phyloP scores from a whole-genome alignment of 2,113 vertebrate species.

The cattle (Bos taurus) region DNA sequence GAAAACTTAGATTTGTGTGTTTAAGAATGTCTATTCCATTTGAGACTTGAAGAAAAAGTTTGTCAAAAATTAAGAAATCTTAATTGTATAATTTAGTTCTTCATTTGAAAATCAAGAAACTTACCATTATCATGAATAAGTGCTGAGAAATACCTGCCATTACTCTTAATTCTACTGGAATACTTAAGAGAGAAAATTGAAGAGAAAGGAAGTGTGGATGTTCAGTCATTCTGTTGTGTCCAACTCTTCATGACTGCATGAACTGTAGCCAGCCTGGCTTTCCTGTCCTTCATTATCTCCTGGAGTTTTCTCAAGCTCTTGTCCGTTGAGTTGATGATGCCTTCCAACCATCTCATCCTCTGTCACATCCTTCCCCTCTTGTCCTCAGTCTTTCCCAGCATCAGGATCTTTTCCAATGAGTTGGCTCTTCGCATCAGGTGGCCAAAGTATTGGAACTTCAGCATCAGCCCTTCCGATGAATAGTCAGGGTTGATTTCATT shows the following conservation, averaged over 20 bases:
- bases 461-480: background rate
- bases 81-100: background rate
- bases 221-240: background rate
- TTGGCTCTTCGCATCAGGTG: background rate
- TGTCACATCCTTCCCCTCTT: background rate
- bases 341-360: background rate
- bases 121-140: background rate
- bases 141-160: background rate
- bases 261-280: background rate
- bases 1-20: background rate
- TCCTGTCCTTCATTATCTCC: background rate
- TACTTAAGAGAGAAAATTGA: background rate
- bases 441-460: background rate
- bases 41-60: background rate
- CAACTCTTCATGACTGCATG: background rate
- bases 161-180: background rate
- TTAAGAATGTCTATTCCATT: background rate
- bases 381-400: background rate
- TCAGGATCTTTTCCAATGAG: background rate
- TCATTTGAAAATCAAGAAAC: background rate
- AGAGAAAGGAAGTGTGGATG: background rate
- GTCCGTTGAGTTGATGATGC: background rate
- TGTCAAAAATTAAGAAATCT: background rate
- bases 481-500: background rate
- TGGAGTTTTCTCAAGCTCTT: background rate